A percentile compares a stretch with the other conserved stretches of the same genome.
Evolutionary conservation across 2,888 invertebrate genomes (phyloP).

Genomic region (Platycnemis pennipes): DNA sequence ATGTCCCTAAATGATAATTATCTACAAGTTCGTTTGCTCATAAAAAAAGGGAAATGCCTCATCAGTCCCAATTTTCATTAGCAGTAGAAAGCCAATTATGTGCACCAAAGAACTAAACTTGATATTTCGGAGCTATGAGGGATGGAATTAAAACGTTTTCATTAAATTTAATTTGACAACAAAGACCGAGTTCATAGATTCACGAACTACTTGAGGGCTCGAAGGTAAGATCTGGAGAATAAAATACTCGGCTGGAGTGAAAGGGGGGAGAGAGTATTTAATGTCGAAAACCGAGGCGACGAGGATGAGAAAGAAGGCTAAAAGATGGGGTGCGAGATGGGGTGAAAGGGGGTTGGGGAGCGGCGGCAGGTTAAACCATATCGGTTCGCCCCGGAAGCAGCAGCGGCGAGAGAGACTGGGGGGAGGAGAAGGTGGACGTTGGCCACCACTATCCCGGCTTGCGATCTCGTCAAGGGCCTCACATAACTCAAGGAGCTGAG

Average conservation of each 20-base stretch:
- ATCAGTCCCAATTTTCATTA: too few relatives aligned
- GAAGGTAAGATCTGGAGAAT: too few relatives aligned
- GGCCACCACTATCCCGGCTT: background rate
- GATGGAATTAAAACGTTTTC: too few relatives aligned
- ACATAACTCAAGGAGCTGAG: conserved; percentile 56
- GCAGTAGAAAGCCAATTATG: too few relatives aligned
- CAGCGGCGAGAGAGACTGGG: background rate
- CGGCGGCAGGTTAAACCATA: conserved; percentile 14
- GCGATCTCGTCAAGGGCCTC: conserved; percentile 61
- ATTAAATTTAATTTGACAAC: too few relatives aligned
- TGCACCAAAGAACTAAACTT: too few relatives aligned
- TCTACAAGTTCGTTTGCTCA: too few relatives aligned
- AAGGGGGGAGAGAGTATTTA: background rate
- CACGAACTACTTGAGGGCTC: too few relatives aligned
- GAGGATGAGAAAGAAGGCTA: background rate
- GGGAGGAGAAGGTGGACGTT: background rate
- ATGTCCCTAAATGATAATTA: too few relatives aligned
- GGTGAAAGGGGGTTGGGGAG: background rate
- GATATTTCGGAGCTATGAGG: too few relatives aligned
- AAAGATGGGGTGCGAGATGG: background rate
- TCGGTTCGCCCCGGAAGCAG: background rate
- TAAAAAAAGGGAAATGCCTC: too few relatives aligned
- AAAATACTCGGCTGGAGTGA: background rate
- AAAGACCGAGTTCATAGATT: too few relatives aligned
- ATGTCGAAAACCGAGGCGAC: background rate